Evolutionary conservation across 2,797 vertebrate genomes (phyloP).

Genomic region (Apogon talboti): DNA sequence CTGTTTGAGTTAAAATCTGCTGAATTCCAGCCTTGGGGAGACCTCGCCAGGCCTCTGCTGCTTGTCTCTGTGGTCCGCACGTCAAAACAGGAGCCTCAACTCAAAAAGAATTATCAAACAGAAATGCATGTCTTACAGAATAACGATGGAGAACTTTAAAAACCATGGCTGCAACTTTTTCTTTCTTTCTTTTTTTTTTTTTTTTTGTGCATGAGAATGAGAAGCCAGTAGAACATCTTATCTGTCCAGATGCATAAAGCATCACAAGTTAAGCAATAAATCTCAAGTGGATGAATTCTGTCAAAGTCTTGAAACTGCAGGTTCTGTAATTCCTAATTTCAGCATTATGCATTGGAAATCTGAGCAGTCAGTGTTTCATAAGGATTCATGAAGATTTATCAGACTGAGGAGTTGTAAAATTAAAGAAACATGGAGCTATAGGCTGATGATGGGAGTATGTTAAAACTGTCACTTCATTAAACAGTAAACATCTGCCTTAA

Average conservation of each 20-base stretch:
- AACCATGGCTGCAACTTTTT: conserved; percentile 14
- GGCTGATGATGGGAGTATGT: conserved; percentile 9
- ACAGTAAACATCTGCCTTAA: background rate
- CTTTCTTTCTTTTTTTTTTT: conserved; percentile 3
- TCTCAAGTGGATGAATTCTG: conserved; percentile 46
- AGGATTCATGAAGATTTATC: conserved; percentile 58
- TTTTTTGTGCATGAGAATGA: conserved; percentile 22
- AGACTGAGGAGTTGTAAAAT: conserved; percentile 48
- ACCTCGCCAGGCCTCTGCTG: conserved; percentile 23
- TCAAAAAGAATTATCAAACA: conserved; percentile 67
- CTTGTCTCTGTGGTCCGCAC: conserved; percentile 49
- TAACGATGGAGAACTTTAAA: conserved; percentile 47
- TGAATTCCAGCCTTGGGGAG: conserved; percentile 53
- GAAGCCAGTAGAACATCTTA: conserved; percentile 17
- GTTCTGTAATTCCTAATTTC: conserved; percentile 46
- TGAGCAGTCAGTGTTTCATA: conserved; percentile 49
- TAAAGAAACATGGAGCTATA: conserved; percentile 31
- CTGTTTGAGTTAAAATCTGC: conserved; percentile 54
- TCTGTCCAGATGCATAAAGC: conserved; percentile 65
- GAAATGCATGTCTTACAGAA: conserved; percentile 57
- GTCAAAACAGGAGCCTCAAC: conserved; percentile 55
- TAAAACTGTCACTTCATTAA: conserved; percentile 6
- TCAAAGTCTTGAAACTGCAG: conserved; percentile 41
- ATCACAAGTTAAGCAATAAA: conserved; percentile 56
- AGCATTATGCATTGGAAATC: conserved; percentile 44